Evolutionary conservation across 2,888 invertebrate species (phyloP).

Genomic region (Lasius fuliginosus): DNA sequence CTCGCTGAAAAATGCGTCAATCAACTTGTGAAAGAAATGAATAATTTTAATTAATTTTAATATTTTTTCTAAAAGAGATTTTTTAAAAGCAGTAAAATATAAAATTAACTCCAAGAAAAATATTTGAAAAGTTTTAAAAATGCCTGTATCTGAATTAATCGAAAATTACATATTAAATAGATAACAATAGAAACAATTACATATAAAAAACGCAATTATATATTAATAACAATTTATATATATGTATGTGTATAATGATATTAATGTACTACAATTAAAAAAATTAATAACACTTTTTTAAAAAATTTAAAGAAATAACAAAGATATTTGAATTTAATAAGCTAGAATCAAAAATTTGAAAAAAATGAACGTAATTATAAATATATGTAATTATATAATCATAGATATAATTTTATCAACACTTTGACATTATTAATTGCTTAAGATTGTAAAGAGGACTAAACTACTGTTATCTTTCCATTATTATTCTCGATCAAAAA

Average conservation of each 20-base stretch:
- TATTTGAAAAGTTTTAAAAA: background rate
- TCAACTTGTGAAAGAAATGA: background rate
- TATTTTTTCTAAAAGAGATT: background rate
- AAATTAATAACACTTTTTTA: background rate
- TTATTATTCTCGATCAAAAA: conserved; percentile 7
- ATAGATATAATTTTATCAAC: background rate
- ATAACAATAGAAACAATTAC: background rate
- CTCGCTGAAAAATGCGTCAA: background rate
- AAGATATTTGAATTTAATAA: background rate
- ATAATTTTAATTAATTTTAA: background rate
- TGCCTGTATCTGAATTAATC: background rate
- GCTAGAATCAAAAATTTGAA: background rate
- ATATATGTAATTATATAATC: background rate
- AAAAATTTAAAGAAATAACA: background rate
- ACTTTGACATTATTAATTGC: background rate
- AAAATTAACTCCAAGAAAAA: background rate
- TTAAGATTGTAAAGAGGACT: background rate
- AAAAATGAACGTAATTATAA: background rate
- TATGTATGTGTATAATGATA: background rate
- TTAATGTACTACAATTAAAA: background rate
- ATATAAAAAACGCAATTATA: background rate
- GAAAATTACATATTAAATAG: background rate
- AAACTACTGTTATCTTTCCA: background rate
- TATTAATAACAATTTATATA: background rate
- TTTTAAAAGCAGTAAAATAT: background rate